Evolutionary conservation across 1,140 invertebrate species (phyloP), one percentile per base, ranked within the genome.

Genomic region (Spodoptera frugiperda): DNA sequence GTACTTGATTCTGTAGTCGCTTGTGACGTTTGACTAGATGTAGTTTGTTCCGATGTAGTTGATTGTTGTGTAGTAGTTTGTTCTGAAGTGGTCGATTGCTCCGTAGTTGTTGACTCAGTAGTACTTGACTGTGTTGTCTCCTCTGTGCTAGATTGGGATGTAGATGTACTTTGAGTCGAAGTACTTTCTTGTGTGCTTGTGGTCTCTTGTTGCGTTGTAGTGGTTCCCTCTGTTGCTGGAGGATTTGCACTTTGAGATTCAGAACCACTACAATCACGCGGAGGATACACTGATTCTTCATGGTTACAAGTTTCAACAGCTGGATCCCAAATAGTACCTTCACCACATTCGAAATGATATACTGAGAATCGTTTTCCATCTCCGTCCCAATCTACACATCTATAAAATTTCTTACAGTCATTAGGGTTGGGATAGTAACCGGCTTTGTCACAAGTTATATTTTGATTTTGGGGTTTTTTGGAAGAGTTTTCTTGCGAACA

Each of bases 351-450:
- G 89, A 96, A 96, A 81, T 95, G 94, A 87, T 96, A 96, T 82
- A 95, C 95, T 55, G 95, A 95, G 87, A 95, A 96, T 77, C 91
- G 93, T 71, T 88, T 87, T 12, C 94, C 95, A 78, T 93, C 88
- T 55, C 96, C 95, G 68, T 96, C 96, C 88, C 95, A 96, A 81
- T 96, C 94, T 1, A 97, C 97, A 84, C 97, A 97, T 76, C 96
- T 95, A 82, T 97, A 97, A 85, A 97, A 97, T 86, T 96, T 96
- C 75, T 95, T 95, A 85, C 97, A 97, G 54, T 96, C 93, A 30
- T 91, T 93, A 39, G 96, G 96, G 92, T 97, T 91, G 11, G 96
- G 91, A 85, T 95, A 96, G 87, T 95, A 97, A 44, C 97, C 97
- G 76, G 95, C 95, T 78, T 95, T 86, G 51, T 84, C 87, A 80